phyloP scores from a whole-genome alignment of 2,888 invertebrate species.

The Spilosoma lubricipeda region DNA sequence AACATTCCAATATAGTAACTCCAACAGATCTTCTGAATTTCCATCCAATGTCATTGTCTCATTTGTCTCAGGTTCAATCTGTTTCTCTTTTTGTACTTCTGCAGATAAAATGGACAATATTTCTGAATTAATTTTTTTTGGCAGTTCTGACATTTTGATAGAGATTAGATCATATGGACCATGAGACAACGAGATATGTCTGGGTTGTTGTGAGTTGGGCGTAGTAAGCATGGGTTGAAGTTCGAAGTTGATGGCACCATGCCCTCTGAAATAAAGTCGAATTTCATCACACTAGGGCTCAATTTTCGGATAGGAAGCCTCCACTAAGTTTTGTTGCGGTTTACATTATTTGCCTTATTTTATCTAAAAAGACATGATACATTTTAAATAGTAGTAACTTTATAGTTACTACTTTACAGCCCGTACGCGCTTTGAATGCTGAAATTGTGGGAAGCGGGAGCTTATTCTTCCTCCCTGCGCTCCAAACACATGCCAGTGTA shows the following conservation, averaged over 20 bases:
- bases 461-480: too few species aligned
- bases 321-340: slow-evolving; percentile 76
- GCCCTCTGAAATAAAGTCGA: slow-evolving; percentile 86
- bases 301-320: slow-evolving; percentile 71
- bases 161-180: slow-evolving; percentile 87
- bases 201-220: slow-evolving; percentile 86
- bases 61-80: slow-evolving; percentile 81
- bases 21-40: slow-evolving; percentile 81
- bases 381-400: not conserved
- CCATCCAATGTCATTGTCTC: slow-evolving; percentile 79
- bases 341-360: slow-evolving; percentile 51
- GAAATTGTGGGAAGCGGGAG: not conserved
- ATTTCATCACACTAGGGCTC: slow-evolving; percentile 80
- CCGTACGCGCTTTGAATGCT: not conserved
- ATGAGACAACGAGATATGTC: slow-evolving; percentile 88
- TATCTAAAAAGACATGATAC: not conserved
- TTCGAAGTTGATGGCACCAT: slow-evolving; percentile 81
- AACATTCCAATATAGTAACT: slow-evolving; percentile 87
- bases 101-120: slow-evolving; percentile 82
- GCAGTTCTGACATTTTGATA: slow-evolving; percentile 52
- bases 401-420: not conserved
- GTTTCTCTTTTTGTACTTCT: slow-evolving; percentile 84
- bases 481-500: too few species aligned
- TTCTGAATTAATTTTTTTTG: slow-evolving; percentile 70
- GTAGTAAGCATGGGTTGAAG: slow-evolving; percentile 82